Base-by-base conservation (phyloP, 2,888 invertebrate genomes). In the Capitulum mitella region DNA sequence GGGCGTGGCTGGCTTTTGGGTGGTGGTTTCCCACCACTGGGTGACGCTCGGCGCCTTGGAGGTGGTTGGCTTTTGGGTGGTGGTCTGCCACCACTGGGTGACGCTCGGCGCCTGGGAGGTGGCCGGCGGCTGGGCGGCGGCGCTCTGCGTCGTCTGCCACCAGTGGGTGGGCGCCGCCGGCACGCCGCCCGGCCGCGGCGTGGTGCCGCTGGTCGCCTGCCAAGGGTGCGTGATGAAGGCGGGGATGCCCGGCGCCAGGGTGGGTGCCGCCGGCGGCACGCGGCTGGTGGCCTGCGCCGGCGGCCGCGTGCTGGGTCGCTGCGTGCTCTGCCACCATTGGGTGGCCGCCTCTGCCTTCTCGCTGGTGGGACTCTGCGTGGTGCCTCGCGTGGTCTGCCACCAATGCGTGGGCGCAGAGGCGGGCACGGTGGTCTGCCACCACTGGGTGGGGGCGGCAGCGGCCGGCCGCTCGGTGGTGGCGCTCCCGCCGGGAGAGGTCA, bases 341-440 rank as follows among this genome's bases (percentile, higher is more conserved):
- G 43, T 43, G 43, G 19, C 19, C 8, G 51, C 14, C 51, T 19
- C 51, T 14, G 51, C 19, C 19, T 22, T 8, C 51, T 51, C 14
- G 51, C 51, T 51, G 51, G 14, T 51, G 51, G 14, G 19, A 14
- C 3, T 3, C 51, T 8, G 51, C 51, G n/a, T 51, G 51, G 19
- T 51, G 51, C 51, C 34, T 12, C n/a, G n/a, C n/a, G n/a, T n/a
- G n/a, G n/a, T 58, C 70, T 70, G 70, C 70, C 70, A 70, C 70
- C 70, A 70, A 8, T 32, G 37, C 54, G 54, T 54, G 54, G 54
- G 5, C 22, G 54, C 54, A 3, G 54, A 54, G 26, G 46, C 43
- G 0, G 74, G 0, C 37, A 5, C 26, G 1, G 43, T 40, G n/a
- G 43, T 75, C 29, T 43, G 43, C 75, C 43, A 43, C 75, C 75